These are phyloP conservation scores for Tinamus major DNA, from an alignment of 2,797 vertebrate genomes.

Conservation along the genomic window DNA sequence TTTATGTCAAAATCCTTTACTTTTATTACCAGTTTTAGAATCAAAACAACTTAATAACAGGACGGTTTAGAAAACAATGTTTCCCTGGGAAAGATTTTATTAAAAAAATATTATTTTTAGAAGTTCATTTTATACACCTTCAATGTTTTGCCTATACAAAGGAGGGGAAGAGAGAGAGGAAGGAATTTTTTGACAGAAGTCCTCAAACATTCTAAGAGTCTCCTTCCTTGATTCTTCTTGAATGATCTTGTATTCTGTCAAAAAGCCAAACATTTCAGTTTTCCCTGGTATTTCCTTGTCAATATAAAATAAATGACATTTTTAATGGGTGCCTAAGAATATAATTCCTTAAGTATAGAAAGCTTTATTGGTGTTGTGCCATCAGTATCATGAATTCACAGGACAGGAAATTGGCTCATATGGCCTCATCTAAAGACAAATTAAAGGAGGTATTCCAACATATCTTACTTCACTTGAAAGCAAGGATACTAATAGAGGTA, in stretches of 20 bases:
- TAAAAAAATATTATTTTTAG: rapidly evolving
- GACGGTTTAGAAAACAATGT: background rate
- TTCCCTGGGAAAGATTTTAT: background rate
- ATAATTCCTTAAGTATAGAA: background rate
- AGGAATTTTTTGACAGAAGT: background rate
- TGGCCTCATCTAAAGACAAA: background rate
- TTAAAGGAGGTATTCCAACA: background rate
- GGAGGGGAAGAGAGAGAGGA: background rate
- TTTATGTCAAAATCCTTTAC: background rate
- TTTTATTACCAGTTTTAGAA: background rate
- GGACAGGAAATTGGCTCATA: background rate
- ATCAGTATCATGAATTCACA: background rate
- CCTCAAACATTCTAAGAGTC: background rate
- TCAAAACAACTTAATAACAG: background rate
- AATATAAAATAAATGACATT: background rate
- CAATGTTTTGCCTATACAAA: background rate
- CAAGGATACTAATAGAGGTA: background rate
- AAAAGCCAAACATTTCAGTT: background rate
- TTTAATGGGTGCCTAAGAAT: rapidly evolving
- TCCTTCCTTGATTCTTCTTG: background rate
- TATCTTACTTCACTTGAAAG: background rate
- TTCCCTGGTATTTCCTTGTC: background rate
- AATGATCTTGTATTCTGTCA: background rate
- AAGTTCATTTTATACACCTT: background rate
- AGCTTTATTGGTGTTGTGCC: background rate